Percentiles rank a stretch among this genome's conserved stretches.
phyloP scores from a whole-genome alignment of 2,888 invertebrate genomes.

The Nomada goodeniana region DNA sequence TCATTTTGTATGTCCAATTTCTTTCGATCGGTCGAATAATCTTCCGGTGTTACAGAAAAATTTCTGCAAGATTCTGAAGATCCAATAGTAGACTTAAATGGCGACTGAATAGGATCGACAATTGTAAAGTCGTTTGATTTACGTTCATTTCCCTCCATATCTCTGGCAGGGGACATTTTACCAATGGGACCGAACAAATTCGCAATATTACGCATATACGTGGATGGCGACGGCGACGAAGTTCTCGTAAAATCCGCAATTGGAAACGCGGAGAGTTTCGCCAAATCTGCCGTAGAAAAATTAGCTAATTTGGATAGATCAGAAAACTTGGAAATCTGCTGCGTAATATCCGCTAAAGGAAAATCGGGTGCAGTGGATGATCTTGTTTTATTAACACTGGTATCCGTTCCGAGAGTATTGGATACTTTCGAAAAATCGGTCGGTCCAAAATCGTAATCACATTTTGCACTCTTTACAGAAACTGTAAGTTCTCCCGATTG shows the following conservation, averaged over 20 bases:
- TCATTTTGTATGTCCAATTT: slow-evolving; percentile 66
- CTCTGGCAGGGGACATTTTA: slow-evolving; percentile 75
- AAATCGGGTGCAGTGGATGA: slow-evolving; percentile 75
- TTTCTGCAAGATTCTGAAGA: slow-evolving; percentile 70
- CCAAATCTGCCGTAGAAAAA: slow-evolving; percentile 80
- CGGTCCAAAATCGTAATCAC: slow-evolving; percentile 78
- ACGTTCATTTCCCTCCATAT: slow-evolving; percentile 74
- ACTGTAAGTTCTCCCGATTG: slow-evolving; percentile 82
- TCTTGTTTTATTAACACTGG: slow-evolving; percentile 71
- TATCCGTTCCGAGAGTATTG: slow-evolving; percentile 73
- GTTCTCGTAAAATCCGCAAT: slow-evolving; percentile 81
- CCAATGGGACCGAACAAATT: slow-evolving; percentile 80
- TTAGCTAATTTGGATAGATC: slow-evolving; percentile 81
- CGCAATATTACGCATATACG: slow-evolving; percentile 81
- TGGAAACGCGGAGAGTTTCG: slow-evolving; percentile 81
- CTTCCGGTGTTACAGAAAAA: slow-evolving; percentile 64
- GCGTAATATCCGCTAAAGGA: slow-evolving; percentile 80
- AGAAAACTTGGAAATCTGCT: slow-evolving; percentile 80
- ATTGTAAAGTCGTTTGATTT: slow-evolving; percentile 73
- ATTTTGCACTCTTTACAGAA: slow-evolving; percentile 81
- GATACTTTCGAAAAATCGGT: slow-evolving; percentile 79
- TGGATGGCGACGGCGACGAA: slow-evolving; percentile 76
- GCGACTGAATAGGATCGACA: slow-evolving; percentile 69
- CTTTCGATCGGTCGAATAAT: slow-evolving; percentile 72
- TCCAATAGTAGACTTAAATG: slow-evolving; percentile 70